Conservation (phyloP, 2,888 invertebrate species). For the Tinea trinotella region DNA sequence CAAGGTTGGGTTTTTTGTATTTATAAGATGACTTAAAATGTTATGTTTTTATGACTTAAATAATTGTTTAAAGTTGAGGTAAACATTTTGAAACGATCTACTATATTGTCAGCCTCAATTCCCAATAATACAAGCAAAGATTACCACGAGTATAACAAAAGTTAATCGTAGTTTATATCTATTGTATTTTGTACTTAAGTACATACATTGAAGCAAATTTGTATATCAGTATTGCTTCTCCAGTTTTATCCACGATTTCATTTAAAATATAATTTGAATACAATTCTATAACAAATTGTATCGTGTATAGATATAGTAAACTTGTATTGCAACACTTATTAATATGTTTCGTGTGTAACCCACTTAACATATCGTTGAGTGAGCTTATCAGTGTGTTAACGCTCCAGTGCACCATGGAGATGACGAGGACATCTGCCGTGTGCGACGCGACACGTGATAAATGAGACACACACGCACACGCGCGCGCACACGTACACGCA, state of each 20-base stretch:
- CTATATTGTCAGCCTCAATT: no score
- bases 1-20: no score
- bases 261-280: not conserved
- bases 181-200: no score
- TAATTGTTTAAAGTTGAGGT: no score
- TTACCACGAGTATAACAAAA: no score
- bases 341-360: not conserved
- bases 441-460: not conserved
- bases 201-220: not conserved
- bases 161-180: no score
- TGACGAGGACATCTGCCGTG: constrained; percentile 8
- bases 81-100: no score
- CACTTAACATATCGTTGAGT: not conserved
- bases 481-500: not conserved
- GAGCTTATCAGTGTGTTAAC: not conserved
- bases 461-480: not conserved
- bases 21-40: no score
- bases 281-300: not conserved
- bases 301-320: not conserved
- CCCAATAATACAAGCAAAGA: no score
- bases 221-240: not conserved
- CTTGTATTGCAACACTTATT: not conserved
- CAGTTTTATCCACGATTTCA: not conserved
- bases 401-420: constrained; percentile 6
- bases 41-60: no score